Evolutionary conservation across 2,888 invertebrate species (phyloP), one percentile per base, ranked within the genome.

Genomic region (Sminthurides aquaticus): DNA sequence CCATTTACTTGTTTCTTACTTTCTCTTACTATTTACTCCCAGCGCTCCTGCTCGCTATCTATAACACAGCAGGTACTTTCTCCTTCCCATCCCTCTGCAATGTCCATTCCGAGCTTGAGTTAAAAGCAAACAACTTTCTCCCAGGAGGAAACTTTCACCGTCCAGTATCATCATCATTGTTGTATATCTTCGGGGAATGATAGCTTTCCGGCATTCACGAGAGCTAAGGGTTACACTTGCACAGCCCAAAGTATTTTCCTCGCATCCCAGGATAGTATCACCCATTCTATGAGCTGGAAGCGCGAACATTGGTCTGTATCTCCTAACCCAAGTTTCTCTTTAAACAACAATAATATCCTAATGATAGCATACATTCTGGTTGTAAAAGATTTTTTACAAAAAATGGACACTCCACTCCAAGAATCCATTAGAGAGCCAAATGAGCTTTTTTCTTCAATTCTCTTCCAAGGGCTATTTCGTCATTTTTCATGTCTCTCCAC

Each of bases 371-470:
- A 15, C 43, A 34, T 34, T 34, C 15, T 34, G 43, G 43, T 34
- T 34, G 43, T n/a, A n/a, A n/a, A n/a, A n/a, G 43, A 34, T 34
- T 34, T 34, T 34, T 34, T 34, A 34, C 43, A 34, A 34, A 34
- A 34, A 34, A 34, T 34, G 43, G 43, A 15, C 43, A 34, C n/a
- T 43, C 26, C 48, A 49, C 49, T 26, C 52, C 28, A 56, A 56
- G 56, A 62, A 62, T 56, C 62, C 62, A 62, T 62, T 62, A 62
- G 56, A 27, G 43, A 11, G 54, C 56, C 62, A 62, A 62, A 62
- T 62, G 57, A 62, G 57, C 27, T 26, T 48, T 62, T 56, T 61
- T 27, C 48, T 49, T 48, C 25, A 26, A 43, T 59, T 27, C 48
- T 25, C 49, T 57, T 62, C 49, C 62, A 62, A 57, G 49, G 57